Percentiles rank a stretch among this genome's conserved stretches.
These are phyloP conservation scores for Limenitis camilla DNA, from an alignment of 2,888 invertebrate species.

Conservation along the genomic window DNA sequence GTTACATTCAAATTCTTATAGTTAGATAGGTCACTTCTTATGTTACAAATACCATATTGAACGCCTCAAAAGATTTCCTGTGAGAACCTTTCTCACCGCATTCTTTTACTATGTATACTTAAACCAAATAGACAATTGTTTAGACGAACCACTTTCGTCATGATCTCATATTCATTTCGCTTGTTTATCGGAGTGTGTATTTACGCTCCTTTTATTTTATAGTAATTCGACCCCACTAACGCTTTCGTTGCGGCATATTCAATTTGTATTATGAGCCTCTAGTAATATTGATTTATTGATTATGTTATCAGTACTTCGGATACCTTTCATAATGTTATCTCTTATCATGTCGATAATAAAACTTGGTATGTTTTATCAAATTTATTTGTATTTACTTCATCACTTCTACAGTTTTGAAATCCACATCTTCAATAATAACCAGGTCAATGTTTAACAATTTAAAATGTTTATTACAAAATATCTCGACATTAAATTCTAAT, in stretches of 20 bases:
- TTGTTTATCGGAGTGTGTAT: constrained; percentile 53
- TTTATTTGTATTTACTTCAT: constrained; percentile 9
- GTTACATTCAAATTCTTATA: too few relatives aligned
- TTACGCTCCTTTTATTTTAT: constrained; percentile 55
- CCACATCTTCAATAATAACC: neutral
- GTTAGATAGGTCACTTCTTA: constrained; percentile 1
- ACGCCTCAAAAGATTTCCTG: constrained; percentile 11
- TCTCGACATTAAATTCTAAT: neutral
- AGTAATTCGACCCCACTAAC: constrained; percentile 45
- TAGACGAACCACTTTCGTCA: constrained; percentile 38
- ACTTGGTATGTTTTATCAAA: constrained; percentile 19
- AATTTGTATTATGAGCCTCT: constrained; percentile 28
- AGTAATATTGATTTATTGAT: constrained; percentile 40
- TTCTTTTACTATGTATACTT: constrained; percentile 12
- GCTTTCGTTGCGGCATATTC: constrained; percentile 34
- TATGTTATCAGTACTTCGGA: constrained; percentile 23
- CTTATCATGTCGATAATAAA: constrained; percentile 21
- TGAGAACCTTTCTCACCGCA: constrained; percentile 18
- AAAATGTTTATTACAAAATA: neutral
- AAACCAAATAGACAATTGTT: constrained; percentile 19
- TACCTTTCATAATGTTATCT: constrained; percentile 21
- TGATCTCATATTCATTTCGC: constrained; percentile 46
- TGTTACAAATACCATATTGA: constrained; percentile 7
- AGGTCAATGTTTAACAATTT: neutral
- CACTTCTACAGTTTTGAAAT: neutral